Evolutionary conservation across 2,888 invertebrate genomes (phyloP), one percentile per base, ranked within the genome.

Genomic region (Sturmia bella): DNA sequence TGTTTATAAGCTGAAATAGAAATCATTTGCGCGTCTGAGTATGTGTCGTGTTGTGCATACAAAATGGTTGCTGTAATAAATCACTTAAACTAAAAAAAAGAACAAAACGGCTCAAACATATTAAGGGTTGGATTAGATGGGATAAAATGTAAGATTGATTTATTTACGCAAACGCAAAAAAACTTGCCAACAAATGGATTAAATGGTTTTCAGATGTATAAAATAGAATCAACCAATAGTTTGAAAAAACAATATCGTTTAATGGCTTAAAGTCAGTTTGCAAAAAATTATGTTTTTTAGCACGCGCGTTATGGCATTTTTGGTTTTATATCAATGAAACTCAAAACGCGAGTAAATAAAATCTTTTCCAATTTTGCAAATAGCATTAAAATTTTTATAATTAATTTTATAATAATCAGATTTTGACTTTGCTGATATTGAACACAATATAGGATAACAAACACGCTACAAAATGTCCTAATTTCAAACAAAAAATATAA

Each of bases 41-140:
- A 41, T 63, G 4, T 59, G 24, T 75, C 9, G 15, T 13, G 43
- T 43, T 57, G 64, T 79, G 45, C 19, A 63, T 48, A 27, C 43
- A 50, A 72, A 77, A 74, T 74, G 57, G 74, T 64, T 43, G 12
- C 32, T 39, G 17, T 70, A 73, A 82, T 82, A 82, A 82, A 82
- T 82, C 78, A 82, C 61, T 19, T 70, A 32, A 32, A 32, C 43
- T 61, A 32, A 19, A 61, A 48, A 70, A 45, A 59, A 56, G 68
- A 41, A 66, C 39, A 27, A 27, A 32, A 52, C 41, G 45, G 37
- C 45, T 70, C 48, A 66, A 66, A 59, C 70, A 48, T 59, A 59
- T 66, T 70, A 78, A 61, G 54, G 70, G 78, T 75, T 78, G 74
- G 78, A 82, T 74, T 64, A 45, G 63, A 78, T 75, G 41, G 70